phyloP scores from a whole-genome alignment of 1,140 invertebrate genomes.

The Rhopalosiphum padi region DNA sequence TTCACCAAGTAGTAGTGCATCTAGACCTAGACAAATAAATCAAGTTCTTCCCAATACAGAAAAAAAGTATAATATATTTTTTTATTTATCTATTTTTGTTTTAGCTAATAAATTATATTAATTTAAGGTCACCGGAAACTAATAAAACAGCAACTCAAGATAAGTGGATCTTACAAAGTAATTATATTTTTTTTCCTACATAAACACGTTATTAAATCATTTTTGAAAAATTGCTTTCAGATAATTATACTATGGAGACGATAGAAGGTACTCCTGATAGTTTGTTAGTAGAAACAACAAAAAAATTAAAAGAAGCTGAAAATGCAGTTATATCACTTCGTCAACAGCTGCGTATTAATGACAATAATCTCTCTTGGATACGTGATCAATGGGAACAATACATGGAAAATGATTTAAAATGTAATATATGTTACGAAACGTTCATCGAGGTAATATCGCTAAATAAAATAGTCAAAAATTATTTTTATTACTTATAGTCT shows the following conservation, averaged over 20 bases:
- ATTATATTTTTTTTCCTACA: neutral
- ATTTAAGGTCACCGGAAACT: neutral
- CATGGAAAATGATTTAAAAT: constrained; percentile 42
- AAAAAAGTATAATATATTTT: constrained; percentile 32
- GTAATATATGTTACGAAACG: constrained; percentile 47
- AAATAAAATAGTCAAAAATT: neutral
- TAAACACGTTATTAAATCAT: neutral
- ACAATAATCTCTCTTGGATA: constrained; percentile 17
- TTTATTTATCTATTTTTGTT: neutral
- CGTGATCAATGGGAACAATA: constrained; percentile 2
- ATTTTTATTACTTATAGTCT: too few relatives aligned
- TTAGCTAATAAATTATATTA: neutral
- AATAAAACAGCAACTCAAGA: neutral
- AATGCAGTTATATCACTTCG: neutral
- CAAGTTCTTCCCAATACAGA: neutral
- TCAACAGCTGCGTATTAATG: constrained; percentile 19
- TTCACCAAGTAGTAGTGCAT: neutral
- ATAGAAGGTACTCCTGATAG: constrained; percentile 33
- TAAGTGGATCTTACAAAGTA: constrained; percentile 28
- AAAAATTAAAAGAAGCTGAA: constrained; percentile 50
- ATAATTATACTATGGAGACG: neutral
- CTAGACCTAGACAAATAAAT: neutral
- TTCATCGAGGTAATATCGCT: constrained; percentile 39
- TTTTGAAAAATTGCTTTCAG: neutral
- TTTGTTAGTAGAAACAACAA: constrained; percentile 18